These are phyloP conservation scores for Coptotermes formosanus DNA, from an alignment of 1,140 invertebrate genomes.

Conservation along the genomic window DNA sequence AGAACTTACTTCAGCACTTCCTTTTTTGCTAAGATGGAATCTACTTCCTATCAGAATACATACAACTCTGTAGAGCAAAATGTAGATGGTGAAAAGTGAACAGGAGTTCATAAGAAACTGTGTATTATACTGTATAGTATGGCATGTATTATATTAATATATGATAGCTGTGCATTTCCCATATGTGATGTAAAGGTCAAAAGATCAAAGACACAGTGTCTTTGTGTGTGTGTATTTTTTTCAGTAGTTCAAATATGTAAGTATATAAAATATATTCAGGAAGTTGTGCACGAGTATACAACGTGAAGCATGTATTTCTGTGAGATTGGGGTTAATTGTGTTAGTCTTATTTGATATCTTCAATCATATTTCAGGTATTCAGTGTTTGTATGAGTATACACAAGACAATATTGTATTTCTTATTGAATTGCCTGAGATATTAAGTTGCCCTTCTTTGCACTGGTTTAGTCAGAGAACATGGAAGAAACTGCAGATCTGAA, in stretches of 20 bases:
- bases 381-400: background rate
- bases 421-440: background rate
- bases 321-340: background rate
- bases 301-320: background rate
- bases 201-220: background rate
- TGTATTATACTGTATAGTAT: conserved; percentile 9
- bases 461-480: background rate
- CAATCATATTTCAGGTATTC: background rate
- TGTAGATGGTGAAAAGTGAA: background rate
- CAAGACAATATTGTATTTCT: background rate
- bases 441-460: background rate
- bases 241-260: background rate
- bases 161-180: background rate
- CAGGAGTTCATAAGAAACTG: background rate
- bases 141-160: background rate
- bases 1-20: background rate
- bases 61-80: background rate
- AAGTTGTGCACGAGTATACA: background rate
- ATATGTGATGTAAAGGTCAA: background rate
- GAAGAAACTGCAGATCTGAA: background rate
- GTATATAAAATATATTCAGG: background rate
- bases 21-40: background rate
- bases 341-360: background rate
- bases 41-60: background rate
- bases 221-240: conserved; percentile 4